These are phyloP conservation scores for Acanthosepion lycidas DNA, from an alignment of 2,888 invertebrate species.

Conservation along the genomic window DNA sequence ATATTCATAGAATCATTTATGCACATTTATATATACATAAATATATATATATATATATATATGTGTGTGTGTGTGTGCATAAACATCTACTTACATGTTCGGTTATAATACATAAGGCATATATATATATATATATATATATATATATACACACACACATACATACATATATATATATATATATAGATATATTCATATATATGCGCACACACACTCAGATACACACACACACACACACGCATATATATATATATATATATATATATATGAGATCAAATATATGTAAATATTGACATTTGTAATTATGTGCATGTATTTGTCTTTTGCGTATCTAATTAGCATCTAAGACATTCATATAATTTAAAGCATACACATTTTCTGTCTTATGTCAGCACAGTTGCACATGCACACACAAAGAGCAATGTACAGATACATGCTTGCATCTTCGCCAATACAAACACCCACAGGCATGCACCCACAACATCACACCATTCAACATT, in stretches of 20 bases:
- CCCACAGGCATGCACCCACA: background rate
- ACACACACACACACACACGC: background rate
- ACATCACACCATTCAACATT: background rate
- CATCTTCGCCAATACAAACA: background rate
- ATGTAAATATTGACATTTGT: background rate
- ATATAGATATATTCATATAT: background rate
- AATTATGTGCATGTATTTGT: background rate
- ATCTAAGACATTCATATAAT: no score
- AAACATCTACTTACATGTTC: background rate
- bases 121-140: background rate
- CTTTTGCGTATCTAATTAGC: no score
- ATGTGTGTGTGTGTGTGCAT: background rate
- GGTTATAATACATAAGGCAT: no score
- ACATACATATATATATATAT: background rate
- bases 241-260: background rate
- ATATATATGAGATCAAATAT: background rate
- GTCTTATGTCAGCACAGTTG: background rate
- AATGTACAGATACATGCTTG: background rate
- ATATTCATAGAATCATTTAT: background rate
- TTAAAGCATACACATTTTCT: no score
- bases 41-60: conserved; percentile 10
- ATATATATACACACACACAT: background rate
- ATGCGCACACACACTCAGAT: background rate
- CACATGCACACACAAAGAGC: background rate
- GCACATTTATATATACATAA: background rate